phyloP scores from a whole-genome alignment of 2,113 vertebrate genomes.

The Alligator mississippiensis region DNA sequence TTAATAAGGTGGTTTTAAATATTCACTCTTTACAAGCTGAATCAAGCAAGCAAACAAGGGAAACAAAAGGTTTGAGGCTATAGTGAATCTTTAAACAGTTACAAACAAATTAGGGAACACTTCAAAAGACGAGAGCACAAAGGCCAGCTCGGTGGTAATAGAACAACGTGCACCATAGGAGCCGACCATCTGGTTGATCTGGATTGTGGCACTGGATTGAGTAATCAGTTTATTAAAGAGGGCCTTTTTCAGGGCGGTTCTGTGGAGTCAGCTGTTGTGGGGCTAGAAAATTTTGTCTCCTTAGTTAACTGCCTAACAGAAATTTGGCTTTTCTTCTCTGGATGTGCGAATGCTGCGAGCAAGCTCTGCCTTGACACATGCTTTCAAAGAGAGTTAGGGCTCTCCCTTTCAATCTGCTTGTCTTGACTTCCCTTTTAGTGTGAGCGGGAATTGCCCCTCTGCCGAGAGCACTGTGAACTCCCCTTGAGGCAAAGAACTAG shows the following conservation, averaged over 20 bases:
- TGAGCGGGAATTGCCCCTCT: slow-evolving; percentile 42
- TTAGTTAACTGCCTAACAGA: not conserved
- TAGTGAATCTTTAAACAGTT: slow-evolving; percentile 36
- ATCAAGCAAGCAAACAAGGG: not conserved
- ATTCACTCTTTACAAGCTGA: slow-evolving; percentile 16
- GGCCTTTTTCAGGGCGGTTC: not conserved
- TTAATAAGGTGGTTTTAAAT: slow-evolving; percentile 5
- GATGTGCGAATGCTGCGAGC: slow-evolving; percentile 23
- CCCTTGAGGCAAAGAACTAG: slow-evolving; percentile 24
- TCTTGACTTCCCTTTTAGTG: slow-evolving; percentile 45
- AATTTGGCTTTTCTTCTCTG: not conserved
- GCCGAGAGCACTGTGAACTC: not conserved
- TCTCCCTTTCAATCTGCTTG: not conserved
- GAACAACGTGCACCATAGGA: accelerated
- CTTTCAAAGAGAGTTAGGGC: slow-evolving; percentile 26
- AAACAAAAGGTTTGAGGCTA: slow-evolving; percentile 1
- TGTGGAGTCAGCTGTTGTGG: not conserved
- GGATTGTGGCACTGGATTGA: not conserved
- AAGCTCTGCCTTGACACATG: not conserved
- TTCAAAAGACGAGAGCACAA: not conserved
- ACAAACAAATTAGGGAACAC: slow-evolving; percentile 24
- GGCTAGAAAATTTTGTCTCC: not conserved
- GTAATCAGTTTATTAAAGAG: accelerated
- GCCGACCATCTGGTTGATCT: slow-evolving; percentile 41
- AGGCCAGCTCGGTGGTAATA: not conserved